A percentile compares a stretch with the other conserved stretches of the same genome.
phyloP scores from a whole-genome alignment of 2,113 vertebrate genomes.

The Podilymbus podiceps region DNA sequence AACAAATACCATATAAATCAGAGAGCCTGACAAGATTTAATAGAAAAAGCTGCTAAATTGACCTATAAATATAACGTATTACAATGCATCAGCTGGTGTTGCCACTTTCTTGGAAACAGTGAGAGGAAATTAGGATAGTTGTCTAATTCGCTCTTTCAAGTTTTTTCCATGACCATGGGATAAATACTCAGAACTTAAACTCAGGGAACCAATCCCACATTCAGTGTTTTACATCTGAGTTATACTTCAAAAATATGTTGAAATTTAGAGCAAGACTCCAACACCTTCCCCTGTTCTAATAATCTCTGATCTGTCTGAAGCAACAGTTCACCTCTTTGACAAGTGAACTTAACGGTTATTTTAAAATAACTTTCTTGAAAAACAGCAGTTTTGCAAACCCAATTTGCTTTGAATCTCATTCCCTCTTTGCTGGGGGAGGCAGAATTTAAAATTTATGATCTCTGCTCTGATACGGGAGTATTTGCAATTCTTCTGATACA shows the following conservation, averaged over 20 bases:
- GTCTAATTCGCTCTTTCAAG: neutral
- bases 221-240: neutral
- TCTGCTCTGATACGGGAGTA: neutral
- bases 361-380: conserved; percentile 34
- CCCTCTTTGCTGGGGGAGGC: neutral
- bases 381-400: conserved; percentile 12
- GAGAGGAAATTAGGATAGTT: neutral
- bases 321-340: neutral
- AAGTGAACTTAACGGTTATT: neutral
- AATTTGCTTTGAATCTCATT: conserved; percentile 11
- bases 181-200: neutral
- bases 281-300: neutral
- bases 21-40: conserved; percentile 37
- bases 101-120: conserved; percentile 37
- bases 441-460: conserved; percentile 55
- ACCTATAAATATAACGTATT: conserved; percentile 24
- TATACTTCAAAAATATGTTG: neutral
- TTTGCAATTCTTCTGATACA: conserved; percentile 37
- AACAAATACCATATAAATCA: conserved; percentile 53
- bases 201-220: neutral
- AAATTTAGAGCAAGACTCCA: neutral
- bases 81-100: conserved; percentile 12
- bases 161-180: neutral
- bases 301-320: neutral
- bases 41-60: conserved; percentile 50